Conservation (phyloP, 2,797 vertebrate genomes). For the Cossypha niveicapilla region DNA sequence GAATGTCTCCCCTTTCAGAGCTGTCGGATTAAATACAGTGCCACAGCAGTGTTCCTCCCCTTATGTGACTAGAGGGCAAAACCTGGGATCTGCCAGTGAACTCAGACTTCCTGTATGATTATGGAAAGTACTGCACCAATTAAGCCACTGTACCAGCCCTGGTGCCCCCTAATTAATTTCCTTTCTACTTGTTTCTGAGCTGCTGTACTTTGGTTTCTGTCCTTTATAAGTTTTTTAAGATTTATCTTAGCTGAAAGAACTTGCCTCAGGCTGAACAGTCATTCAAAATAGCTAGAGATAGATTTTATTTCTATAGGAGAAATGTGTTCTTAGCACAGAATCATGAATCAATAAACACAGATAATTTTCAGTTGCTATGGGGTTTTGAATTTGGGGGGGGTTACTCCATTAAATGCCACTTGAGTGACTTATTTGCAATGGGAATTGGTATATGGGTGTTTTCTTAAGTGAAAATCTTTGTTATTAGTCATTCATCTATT, state of each 20-base stretch:
- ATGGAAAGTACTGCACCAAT: background rate
- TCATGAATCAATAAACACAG: slow-evolving; percentile 1
- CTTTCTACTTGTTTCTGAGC: background rate
- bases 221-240: background rate
- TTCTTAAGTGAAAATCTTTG: background rate
- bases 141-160: background rate
- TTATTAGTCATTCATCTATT: slow-evolving; percentile 29
- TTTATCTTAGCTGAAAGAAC: background rate
- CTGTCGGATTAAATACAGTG: background rate
- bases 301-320: background rate
- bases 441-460: background rate
- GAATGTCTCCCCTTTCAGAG: background rate
- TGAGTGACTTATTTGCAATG: background rate
- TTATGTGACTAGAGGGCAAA: slow-evolving; percentile 1
- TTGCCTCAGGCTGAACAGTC: background rate
- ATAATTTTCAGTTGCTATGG: background rate
- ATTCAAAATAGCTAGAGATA: background rate
- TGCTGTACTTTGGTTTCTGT: background rate
- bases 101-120: background rate
- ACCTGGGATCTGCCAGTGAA: background rate
- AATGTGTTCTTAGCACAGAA: background rate
- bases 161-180: slow-evolving; percentile 33
- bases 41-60: background rate
- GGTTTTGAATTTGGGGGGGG: background rate
- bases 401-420: slow-evolving; percentile 21